Evolutionary conservation across 2,888 invertebrate species (phyloP).

Genomic region (Linyphia triangularis): DNA sequence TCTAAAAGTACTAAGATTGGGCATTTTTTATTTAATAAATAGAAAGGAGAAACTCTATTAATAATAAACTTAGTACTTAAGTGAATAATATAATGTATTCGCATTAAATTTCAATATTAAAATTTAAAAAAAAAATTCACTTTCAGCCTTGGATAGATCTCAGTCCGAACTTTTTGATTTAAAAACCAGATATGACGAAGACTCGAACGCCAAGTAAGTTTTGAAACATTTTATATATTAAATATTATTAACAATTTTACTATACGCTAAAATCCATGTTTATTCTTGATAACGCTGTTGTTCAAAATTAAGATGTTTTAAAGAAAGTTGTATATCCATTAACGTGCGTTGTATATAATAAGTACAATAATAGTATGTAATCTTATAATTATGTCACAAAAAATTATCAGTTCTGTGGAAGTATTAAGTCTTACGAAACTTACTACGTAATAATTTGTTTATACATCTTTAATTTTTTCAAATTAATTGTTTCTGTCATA

Average conservation of each 20-base stretch:
- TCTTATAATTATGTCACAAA: background rate
- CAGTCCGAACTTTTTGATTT: conserved; percentile 81
- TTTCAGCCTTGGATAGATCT: conserved; percentile 80
- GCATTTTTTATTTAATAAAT: no score
- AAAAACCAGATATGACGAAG: conserved; percentile 81
- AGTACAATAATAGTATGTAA: background rate
- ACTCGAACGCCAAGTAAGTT: conserved; percentile 80
- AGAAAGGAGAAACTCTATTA: no score
- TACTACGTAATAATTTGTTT: background rate
- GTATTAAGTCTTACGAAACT: background rate
- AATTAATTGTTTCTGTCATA: background rate
- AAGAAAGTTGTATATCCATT: background rate
- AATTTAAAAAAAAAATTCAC: conserved; percentile 1
- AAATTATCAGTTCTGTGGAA: background rate
- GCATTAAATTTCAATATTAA: no score
- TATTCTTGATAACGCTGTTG: background rate
- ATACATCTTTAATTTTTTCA: background rate
- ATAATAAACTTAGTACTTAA: no score
- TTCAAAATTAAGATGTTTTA: background rate
- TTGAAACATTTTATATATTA: background rate
- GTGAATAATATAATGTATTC: no score
- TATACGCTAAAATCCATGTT: background rate
- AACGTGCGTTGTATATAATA: background rate
- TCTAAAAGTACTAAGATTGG: no score
- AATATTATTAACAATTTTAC: background rate